Conservation (phyloP, 23 tunicate genomes). For the Phallusia fumigata region DNA sequence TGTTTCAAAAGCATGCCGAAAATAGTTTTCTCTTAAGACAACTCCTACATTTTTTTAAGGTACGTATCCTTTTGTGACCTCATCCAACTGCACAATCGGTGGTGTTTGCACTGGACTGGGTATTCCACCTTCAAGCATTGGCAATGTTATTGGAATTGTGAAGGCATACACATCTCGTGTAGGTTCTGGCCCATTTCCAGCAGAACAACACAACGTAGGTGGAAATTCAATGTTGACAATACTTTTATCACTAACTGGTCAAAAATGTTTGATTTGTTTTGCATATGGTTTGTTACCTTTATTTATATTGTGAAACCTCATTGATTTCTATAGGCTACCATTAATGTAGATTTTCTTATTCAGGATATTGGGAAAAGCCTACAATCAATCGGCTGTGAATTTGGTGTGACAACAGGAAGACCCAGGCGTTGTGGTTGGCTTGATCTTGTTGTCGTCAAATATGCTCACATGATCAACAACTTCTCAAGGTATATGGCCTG, state of each 20-base stretch:
- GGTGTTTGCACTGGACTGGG: conserved; percentile 98
- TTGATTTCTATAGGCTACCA: no score
- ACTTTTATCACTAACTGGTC: no score
- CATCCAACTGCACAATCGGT: conserved; percentile 91
- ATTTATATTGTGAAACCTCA: neutral
- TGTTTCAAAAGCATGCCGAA: no score
- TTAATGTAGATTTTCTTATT: no score
- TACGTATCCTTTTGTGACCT: conserved; percentile 95
- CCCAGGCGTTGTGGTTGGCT: conserved; percentile 96
- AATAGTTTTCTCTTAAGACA: no score
- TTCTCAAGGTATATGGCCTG: conserved; percentile 84
- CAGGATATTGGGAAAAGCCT: conserved; percentile 80
- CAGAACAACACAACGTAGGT: conserved; percentile 86
- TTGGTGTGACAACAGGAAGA: conserved; percentile 97
- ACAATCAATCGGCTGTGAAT: conserved; percentile 85
- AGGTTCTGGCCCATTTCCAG: conserved; percentile 95
- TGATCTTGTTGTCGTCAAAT: conserved; percentile 83
- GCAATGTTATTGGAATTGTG: conserved; percentile 84
- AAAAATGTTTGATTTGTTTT: no score
- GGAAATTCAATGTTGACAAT: neutral
- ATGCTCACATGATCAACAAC: conserved; percentile 91
- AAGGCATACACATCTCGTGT: conserved; percentile 95
- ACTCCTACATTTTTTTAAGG: conserved; percentile 52
- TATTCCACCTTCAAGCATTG: conserved; percentile 76
- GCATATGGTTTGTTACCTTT: neutral